Base-by-base conservation (phyloP, 2,888 invertebrate species). In the Philonicus albiceps region DNA sequence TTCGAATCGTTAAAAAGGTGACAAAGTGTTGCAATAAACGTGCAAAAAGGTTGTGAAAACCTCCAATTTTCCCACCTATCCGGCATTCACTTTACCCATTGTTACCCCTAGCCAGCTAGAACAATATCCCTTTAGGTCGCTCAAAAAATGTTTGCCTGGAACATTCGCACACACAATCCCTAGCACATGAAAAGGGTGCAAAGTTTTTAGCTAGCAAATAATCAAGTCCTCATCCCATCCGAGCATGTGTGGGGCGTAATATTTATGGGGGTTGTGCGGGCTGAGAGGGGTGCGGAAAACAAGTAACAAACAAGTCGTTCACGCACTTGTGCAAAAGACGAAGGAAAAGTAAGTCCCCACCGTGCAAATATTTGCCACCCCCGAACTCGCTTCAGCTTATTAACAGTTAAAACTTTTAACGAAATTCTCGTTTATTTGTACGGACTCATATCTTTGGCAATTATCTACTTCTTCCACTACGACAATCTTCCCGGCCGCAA, bases 371-470 rank as follows among this genome's bases (percentile, higher is more conserved):
- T 55, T 81, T 81, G 16, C 55, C 27, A 13, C 34, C 55, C 55
- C 49, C 49, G 7, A 30, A 43, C 80, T 80, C 27, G 22, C 64
- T 81, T 81, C 27, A 34, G 34, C 55, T 81, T 55, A 81, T 81
- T 81, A 81, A 81, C 81, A 55, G 81, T 55, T 81, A 55, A 81
- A 81, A 53, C 8, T 80, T 80, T 55, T 81, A 31, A 8, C 19
- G 30, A 55, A 81, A 81, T 55, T 34, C 13, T 55, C 55, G 55
- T 64, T 81, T 81, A 81, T 81, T 81, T 81, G 55, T 55, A 81
- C 34, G 34, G 34, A 55, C 81, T 37, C 55, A 81, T 81, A 81
- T 81, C 81, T 81, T 55, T 81, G 81, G 27, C 81, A 81, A 81
- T 81, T 81, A 81, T 55, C 55, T 81, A 19, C 27, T 31, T 31